A percentile compares a stretch with the other conserved stretches of the same genome.
Evolutionary conservation across 2,113 vertebrate genomes (phyloP).

Genomic region (Dicerorhinus sumatrensis): DNA sequence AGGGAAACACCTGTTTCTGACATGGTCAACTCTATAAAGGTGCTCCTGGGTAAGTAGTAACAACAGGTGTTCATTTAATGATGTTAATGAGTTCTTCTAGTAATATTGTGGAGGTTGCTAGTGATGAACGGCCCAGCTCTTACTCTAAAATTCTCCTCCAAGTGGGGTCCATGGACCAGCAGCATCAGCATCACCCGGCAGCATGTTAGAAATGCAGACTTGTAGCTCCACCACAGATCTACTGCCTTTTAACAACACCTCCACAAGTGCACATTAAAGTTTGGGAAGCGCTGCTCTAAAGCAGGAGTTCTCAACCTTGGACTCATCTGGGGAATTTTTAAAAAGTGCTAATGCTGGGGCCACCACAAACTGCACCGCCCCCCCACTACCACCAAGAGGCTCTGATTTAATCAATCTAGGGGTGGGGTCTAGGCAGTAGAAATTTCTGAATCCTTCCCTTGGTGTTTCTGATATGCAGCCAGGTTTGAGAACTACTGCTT

Average conservation of each 20-base stretch:
- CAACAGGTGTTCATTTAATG: background rate
- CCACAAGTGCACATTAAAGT: fast-evolving
- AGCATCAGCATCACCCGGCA: background rate
- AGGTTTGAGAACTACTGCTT: background rate
- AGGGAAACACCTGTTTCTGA: background rate
- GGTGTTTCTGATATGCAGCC: background rate
- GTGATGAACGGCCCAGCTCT: background rate
- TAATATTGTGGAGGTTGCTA: background rate
- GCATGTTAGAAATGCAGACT: background rate
- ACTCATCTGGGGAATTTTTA: background rate
- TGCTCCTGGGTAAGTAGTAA: background rate
- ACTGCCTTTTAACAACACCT: background rate
- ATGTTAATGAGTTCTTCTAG: background rate
- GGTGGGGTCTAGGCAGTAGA: background rate
- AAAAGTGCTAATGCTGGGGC: background rate
- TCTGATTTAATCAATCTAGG: background rate
- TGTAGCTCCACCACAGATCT: background rate
- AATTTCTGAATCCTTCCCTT: background rate
- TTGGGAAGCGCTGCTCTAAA: background rate
- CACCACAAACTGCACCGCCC: background rate
- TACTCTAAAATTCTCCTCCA: background rate
- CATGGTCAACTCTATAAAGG: background rate
- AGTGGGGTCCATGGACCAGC: no score
- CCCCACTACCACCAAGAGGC: no score
- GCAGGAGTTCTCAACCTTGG: background rate